A percentile compares a stretch with the other conserved stretches of the same genome.
phyloP scores from a whole-genome alignment of 1,140 invertebrate species.

The Cataglyphis hispanica region DNA sequence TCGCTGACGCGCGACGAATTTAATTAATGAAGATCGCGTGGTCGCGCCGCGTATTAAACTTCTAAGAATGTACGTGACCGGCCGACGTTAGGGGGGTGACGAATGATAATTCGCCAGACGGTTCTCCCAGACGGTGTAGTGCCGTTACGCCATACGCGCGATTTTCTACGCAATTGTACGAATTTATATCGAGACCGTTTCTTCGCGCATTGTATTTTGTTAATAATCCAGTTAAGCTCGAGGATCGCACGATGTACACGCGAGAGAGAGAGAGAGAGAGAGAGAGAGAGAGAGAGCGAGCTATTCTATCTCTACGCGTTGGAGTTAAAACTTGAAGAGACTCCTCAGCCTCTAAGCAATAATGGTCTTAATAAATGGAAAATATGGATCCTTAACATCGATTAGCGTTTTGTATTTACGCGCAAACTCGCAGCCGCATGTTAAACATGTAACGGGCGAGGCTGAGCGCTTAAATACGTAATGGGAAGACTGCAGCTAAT shows the following conservation, averaged over 20 bases:
- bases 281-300: no score
- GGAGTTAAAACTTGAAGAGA: not conserved
- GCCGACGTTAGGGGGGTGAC: not conserved
- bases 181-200: not conserved
- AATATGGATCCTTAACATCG: slow-evolving; percentile 40
- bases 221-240: not conserved
- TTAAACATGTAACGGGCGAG: slow-evolving; percentile 32
- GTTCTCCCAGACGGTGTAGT: not conserved
- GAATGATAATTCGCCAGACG: not conserved
- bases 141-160: not conserved
- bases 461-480: slow-evolving; percentile 41
- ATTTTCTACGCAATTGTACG: slow-evolving; percentile 22
- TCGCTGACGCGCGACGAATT: slow-evolving; percentile 37
- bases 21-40: slow-evolving; percentile 40
- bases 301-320: not conserved
- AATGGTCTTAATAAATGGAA: slow-evolving; percentile 23
- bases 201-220: not conserved
- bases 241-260: not conserved
- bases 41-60: slow-evolving; percentile 44
- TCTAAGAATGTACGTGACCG: slow-evolving; percentile 37
- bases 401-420: slow-evolving; percentile 50
- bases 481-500: slow-evolving; percentile 37
- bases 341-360: not conserved
- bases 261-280: not conserved
- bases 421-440: not conserved